Evolutionary conservation across 2,888 invertebrate species (phyloP).

Genomic region (Leucophora obtusa): DNA sequence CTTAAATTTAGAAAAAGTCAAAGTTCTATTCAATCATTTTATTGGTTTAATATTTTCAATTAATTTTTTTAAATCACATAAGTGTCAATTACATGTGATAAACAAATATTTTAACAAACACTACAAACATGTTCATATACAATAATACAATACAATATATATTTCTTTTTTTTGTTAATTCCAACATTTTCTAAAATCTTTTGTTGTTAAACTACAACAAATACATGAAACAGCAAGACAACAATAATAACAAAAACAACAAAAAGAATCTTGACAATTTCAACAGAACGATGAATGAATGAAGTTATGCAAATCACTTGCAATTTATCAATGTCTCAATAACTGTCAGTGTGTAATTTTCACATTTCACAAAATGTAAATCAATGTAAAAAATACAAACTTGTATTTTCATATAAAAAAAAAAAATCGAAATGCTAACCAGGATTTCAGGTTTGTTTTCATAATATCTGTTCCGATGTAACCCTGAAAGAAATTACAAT

Average conservation of each 20-base stretch:
- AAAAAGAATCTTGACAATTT: slow-evolving; percentile 33
- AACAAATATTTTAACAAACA: slow-evolving; percentile 55
- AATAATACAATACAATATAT: neutral
- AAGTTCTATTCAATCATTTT: neutral
- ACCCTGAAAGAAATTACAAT: neutral
- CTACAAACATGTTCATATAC: slow-evolving; percentile 23
- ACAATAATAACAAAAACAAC: slow-evolving; percentile 7
- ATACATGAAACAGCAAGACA: slow-evolving; percentile 13
- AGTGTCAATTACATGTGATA: slow-evolving; percentile 62
- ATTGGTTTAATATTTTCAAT: neutral
- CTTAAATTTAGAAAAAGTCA: too few species aligned
- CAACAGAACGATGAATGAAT: slow-evolving; percentile 46
- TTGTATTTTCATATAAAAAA: neutral
- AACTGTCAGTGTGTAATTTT: slow-evolving; percentile 65
- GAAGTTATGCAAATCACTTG: slow-evolving; percentile 63
- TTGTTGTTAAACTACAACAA: slow-evolving; percentile 37
- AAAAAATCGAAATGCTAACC: neutral
- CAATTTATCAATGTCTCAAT: slow-evolving; percentile 65
- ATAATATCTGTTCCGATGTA: neutral
- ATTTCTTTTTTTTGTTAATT: slow-evolving; percentile 6
- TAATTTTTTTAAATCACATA: slow-evolving; percentile 35
- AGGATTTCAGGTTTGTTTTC: neutral
- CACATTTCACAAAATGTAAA: slow-evolving; percentile 65
- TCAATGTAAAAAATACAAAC: slow-evolving; percentile 47
- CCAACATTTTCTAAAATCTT: slow-evolving; percentile 33